Percentiles rank a stretch among this genome's conserved stretches.
Conservation (phyloP, 2,888 invertebrate species). For the Orthonevra nobilis region DNA sequence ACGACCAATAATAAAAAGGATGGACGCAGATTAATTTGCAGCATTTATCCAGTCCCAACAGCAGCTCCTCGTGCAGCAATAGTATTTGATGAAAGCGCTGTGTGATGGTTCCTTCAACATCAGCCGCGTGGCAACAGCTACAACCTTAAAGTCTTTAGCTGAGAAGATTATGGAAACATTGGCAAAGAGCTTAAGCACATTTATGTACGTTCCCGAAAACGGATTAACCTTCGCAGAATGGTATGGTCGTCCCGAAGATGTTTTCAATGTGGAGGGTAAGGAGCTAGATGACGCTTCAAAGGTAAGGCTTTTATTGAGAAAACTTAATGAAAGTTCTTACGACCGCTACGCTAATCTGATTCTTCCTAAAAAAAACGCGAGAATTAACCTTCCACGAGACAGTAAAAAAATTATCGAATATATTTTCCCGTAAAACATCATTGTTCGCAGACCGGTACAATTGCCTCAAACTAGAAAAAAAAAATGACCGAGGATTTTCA, state of each 20-base stretch:
- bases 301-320: slow-evolving; percentile 13
- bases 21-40: slow-evolving; percentile 11
- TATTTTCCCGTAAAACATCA: too few species aligned
- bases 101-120: neutral
- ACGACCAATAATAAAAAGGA: neutral
- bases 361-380: slow-evolving; percentile 23
- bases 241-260: slow-evolving; percentile 7
- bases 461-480: slow-evolving; percentile 23
- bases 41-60: too few species aligned
- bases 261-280: slow-evolving; percentile 9
- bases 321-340: slow-evolving; percentile 8
- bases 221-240: slow-evolving; percentile 15
- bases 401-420: too few species aligned
- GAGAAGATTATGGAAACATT: slow-evolving; percentile 33
- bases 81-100: slow-evolving; percentile 5
- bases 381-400: too few species aligned
- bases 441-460: too few species aligned
- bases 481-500: neutral
- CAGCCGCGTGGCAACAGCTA: too few species aligned
- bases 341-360: neutral
- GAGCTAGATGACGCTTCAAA: slow-evolving; percentile 8
- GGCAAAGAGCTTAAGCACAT: neutral
- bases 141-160: slow-evolving; percentile 16
- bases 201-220: slow-evolving; percentile 12
- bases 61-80: slow-evolving; percentile 8